Evolutionary conservation across 2,797 vertebrate species (phyloP).

Genomic region (Heteromormyrus szaboi): DNA sequence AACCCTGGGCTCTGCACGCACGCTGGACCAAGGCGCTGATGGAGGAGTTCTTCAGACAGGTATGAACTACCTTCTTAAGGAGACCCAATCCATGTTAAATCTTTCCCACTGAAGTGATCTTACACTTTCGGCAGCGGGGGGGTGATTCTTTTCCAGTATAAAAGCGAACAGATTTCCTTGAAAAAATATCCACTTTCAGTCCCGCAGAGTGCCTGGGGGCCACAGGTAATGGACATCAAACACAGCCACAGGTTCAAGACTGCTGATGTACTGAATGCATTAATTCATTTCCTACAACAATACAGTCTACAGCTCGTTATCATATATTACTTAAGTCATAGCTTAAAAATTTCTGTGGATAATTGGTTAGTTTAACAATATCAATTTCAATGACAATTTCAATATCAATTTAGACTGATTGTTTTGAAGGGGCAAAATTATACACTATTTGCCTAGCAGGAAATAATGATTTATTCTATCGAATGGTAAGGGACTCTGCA

Average conservation of each 20-base stretch:
- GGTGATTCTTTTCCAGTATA: background rate
- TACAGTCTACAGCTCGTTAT: background rate
- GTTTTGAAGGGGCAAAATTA: background rate
- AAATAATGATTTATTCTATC: background rate
- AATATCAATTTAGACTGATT: background rate
- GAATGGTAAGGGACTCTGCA: background rate
- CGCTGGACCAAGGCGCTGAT: slow-evolving; percentile 88
- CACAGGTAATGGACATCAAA: background rate
- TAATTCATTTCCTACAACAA: background rate
- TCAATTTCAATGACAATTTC: too few species aligned
- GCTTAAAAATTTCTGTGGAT: background rate
- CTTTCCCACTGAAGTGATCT: background rate
- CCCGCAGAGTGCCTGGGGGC: background rate
- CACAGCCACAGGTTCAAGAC: background rate
- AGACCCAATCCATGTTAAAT: background rate
- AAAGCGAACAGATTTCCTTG: background rate
- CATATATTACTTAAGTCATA: background rate
- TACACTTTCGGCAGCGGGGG: background rate
- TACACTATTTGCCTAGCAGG: background rate
- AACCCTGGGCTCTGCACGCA: slow-evolving; percentile 83
- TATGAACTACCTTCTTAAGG: slow-evolving; percentile 36
- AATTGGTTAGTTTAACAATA: background rate
- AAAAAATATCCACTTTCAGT: background rate
- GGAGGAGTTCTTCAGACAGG: slow-evolving; percentile 94
- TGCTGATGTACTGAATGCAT: background rate